These are phyloP conservation scores for Cosmorhoe ocellata DNA, from an alignment of 2,888 invertebrate species.

Conservation along the genomic window DNA sequence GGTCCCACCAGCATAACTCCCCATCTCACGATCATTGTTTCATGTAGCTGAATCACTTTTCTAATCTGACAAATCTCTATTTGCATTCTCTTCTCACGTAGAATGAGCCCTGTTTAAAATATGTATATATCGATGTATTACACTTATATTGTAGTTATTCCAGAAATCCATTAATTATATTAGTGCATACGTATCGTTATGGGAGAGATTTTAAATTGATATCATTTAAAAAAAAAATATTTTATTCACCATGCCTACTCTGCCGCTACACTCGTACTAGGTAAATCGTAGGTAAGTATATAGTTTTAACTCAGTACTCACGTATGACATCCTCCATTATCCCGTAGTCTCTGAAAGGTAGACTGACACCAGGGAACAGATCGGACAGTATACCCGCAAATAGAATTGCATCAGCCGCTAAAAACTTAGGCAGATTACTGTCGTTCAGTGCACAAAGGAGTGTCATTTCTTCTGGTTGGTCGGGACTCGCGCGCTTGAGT, in stretches of 20 bases:
- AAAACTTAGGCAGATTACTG: constrained; percentile 94
- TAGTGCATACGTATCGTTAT: no score
- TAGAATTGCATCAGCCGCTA: constrained; percentile 91
- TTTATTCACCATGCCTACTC: no score
- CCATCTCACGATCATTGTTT: constrained; percentile 95
- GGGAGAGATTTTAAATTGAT: no score
- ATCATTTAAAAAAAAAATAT: no score
- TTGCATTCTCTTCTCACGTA: constrained; percentile 85
- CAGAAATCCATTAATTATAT: no score
- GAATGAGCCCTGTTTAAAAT: constrained; percentile 53
- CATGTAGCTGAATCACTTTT: constrained; percentile 93
- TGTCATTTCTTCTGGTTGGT: constrained; percentile 92
- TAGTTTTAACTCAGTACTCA: no score
- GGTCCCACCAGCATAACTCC: constrained; percentile 97
- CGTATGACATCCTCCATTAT: constrained; percentile 86
- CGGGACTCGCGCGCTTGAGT: constrained; percentile 91
- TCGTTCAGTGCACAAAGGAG: constrained; percentile 93
- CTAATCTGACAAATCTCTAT: constrained; percentile 85
- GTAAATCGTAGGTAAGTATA: no score
- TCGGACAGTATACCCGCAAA: constrained; percentile 95
- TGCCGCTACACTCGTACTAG: no score
- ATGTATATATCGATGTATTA: no score
- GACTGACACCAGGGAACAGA: constrained; percentile 91
- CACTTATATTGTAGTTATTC: no score
- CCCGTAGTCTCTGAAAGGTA: constrained; percentile 91